Evolutionary conservation across 2,888 invertebrate species (phyloP).

Genomic region (Meliscaeva auricollis): DNA sequence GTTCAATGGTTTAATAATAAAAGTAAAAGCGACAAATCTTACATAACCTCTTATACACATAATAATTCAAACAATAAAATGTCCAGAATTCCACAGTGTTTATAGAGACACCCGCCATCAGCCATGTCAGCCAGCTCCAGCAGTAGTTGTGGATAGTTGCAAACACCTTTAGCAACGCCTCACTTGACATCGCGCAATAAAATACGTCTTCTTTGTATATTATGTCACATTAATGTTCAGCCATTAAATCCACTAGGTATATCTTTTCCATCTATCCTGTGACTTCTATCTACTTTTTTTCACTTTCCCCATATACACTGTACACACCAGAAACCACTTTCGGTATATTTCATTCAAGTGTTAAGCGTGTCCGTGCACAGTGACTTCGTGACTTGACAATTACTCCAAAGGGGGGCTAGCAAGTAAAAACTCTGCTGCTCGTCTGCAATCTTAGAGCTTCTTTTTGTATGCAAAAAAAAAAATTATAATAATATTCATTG

Average conservation of each 20-base stretch:
- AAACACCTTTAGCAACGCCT: constrained; percentile 46
- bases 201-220: constrained; percentile 49
- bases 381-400: constrained; percentile 57
- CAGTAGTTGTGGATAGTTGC: neutral
- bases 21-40: constrained; percentile 21
- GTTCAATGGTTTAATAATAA: neutral
- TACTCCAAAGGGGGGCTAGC: constrained; percentile 26
- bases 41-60: neutral
- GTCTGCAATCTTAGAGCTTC: constrained; percentile 38
- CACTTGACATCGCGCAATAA: constrained; percentile 35
- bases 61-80: constrained; percentile 28
- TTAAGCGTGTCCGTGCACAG: constrained; percentile 51
- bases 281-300: constrained; percentile 32
- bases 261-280: constrained; percentile 49
- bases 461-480: neutral
- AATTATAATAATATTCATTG: neutral
- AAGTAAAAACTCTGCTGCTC: constrained; percentile 34
- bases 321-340: constrained; percentile 32
- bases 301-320: constrained; percentile 49
- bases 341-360: constrained; percentile 48
- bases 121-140: neutral
- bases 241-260: constrained; percentile 34
- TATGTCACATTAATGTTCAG: constrained; percentile 66
- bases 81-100: constrained; percentile 16
- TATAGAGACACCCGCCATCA: neutral